phyloP scores from a whole-genome alignment of 2,888 invertebrate species.

The Eristalis pertinax region DNA sequence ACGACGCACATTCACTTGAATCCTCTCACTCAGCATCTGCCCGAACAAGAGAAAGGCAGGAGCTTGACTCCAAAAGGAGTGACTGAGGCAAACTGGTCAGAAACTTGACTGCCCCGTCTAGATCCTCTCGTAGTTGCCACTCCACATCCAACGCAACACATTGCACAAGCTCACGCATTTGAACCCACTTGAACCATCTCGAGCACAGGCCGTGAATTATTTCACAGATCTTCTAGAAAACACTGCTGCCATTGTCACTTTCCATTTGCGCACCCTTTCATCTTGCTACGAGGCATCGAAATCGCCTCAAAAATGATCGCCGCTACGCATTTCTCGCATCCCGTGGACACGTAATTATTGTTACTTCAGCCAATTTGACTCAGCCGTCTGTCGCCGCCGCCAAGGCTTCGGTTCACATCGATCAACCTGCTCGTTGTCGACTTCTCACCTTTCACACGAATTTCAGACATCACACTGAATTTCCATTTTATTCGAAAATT shows the following conservation, averaged over 20 bases:
- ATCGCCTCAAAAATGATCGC: not conserved
- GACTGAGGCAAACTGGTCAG: not conserved
- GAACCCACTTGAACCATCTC: not conserved
- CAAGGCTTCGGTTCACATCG: slow-evolving; percentile 10
- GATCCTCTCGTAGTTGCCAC: too few species aligned
- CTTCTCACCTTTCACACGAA: slow-evolving; percentile 63
- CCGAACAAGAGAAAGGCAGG: too few species aligned
- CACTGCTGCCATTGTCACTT: not conserved
- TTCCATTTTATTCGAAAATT: slow-evolving; percentile 50
- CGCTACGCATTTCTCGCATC: not conserved
- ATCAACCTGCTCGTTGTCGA: slow-evolving; percentile 40
- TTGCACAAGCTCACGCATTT: too few species aligned
- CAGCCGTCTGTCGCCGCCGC: slow-evolving; percentile 8
- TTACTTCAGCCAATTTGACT: slow-evolving; percentile 37
- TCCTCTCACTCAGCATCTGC: too few species aligned
- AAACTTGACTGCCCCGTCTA: not conserved
- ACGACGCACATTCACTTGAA: too few species aligned
- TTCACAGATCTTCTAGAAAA: not conserved
- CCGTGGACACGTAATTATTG: slow-evolving; percentile 1
- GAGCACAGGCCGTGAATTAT: not conserved
- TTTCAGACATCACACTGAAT: slow-evolving; percentile 32
- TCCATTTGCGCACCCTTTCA: not conserved
- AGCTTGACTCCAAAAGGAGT: too few species aligned
- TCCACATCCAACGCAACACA: too few species aligned
- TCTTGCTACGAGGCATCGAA: not conserved